Conservation (phyloP, 2,797 vertebrate species). For the Discoglossus pictus region DNA sequence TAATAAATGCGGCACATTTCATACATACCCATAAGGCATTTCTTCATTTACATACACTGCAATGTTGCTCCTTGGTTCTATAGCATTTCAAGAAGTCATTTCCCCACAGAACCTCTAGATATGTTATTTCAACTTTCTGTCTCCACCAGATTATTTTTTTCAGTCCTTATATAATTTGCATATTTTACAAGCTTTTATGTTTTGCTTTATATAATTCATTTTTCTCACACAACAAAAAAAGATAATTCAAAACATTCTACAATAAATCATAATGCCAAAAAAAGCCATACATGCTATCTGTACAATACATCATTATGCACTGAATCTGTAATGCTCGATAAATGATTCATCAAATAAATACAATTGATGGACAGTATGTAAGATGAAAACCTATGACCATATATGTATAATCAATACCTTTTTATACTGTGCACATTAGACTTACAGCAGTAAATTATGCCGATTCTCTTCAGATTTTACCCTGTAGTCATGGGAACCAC, state of each 20-base stretch:
- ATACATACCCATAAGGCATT: too few species aligned
- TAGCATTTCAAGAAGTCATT: not conserved
- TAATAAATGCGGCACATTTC: too few species aligned
- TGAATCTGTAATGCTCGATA: not conserved
- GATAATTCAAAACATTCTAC: too few species aligned
- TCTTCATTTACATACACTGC: not conserved
- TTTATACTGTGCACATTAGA: constrained; percentile 18
- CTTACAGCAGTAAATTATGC: constrained; percentile 15
- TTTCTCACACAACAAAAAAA: too few species aligned
- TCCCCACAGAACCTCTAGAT: not conserved
- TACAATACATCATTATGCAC: too few species aligned
- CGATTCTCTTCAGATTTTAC: constrained; percentile 20
- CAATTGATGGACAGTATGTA: too few species aligned
- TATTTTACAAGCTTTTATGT: too few species aligned
- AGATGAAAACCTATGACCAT: not conserved
- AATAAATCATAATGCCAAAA: too few species aligned
- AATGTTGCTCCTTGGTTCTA: not conserved
- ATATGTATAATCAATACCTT: constrained; percentile 18
- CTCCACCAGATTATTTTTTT: not conserved
- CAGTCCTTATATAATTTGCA: too few species aligned
- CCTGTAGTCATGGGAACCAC: constrained; percentile 34
- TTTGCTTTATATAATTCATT: too few species aligned
- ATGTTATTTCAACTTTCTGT: not conserved
- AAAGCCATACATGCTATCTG: too few species aligned
- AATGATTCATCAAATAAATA: constrained; percentile 8